Percentiles rank a stretch among this genome's conserved stretches.
phyloP scores from a whole-genome alignment of 2,113 vertebrate genomes.

The Chloebia gouldiae region DNA sequence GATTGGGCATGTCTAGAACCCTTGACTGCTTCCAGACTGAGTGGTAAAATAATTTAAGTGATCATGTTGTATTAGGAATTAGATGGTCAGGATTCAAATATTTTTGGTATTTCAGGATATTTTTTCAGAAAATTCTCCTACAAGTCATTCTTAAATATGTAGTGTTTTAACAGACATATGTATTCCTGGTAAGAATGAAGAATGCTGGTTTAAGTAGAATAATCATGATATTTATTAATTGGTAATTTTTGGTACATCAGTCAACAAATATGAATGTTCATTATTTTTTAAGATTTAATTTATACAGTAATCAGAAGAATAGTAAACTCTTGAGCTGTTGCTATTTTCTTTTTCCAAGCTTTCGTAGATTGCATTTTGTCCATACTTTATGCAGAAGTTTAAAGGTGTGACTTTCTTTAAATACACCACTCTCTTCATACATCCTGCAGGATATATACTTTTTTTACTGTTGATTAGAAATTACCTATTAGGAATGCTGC shows the following conservation, averaged over 20 bases:
- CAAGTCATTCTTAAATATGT: neutral
- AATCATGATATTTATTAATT: neutral
- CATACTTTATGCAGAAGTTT: neutral
- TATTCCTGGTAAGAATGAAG: neutral
- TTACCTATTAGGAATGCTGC: neutral
- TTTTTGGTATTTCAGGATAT: neutral
- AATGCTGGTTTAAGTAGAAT: neutral
- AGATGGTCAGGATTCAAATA: neutral
- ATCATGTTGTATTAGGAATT: neutral
- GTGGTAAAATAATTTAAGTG: constrained; percentile 75
- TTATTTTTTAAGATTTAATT: neutral
- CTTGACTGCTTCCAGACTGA: constrained; percentile 90
- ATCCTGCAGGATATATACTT: neutral
- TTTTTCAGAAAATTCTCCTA: neutral
- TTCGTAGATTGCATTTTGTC: neutral
- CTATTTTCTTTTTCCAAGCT: neutral
- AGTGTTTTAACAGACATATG: neutral
- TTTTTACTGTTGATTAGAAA: neutral
- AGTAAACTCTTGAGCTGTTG: neutral
- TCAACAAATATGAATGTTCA: neutral
- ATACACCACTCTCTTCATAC: neutral
- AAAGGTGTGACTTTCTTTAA: neutral
- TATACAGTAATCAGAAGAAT: neutral
- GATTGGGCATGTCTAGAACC: constrained; percentile 86
- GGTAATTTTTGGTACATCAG: neutral